Conservation (phyloP, 2,113 vertebrate species). For the Junco hyemalis region DNA sequence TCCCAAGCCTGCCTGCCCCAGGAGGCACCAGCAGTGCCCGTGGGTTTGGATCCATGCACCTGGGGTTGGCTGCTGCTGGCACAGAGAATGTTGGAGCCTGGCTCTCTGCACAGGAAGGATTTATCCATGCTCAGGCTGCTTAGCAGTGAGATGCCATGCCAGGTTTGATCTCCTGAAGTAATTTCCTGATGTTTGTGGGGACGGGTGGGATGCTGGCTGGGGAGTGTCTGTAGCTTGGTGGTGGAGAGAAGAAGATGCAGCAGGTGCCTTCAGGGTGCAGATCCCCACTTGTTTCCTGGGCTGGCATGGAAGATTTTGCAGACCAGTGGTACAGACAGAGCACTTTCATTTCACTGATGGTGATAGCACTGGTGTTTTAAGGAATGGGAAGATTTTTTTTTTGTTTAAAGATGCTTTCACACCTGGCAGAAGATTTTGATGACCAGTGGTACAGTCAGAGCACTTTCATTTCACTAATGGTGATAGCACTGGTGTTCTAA, state of each 20-base stretch:
- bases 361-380: too few species aligned
- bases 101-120: not conserved
- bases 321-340: too few species aligned
- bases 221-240: not conserved
- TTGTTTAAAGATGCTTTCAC: not conserved
- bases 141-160: accelerated
- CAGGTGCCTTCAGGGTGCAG: not conserved
- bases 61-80: not conserved
- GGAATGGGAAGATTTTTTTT: not conserved
- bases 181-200: not conserved
- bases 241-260: not conserved
- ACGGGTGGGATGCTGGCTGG: not conserved
- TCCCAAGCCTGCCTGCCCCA: accelerated
- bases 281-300: not conserved
- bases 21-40: accelerated
- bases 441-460: not conserved
- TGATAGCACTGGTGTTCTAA: not conserved
- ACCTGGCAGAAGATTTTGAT: not conserved
- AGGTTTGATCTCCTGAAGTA: not conserved
- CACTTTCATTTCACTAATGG: not conserved
- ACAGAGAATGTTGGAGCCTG: not conserved
- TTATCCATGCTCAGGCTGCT: not conserved
- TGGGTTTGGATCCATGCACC: not conserved
- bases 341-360: too few species aligned
- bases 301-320: not conserved